Percentiles rank a stretch among this genome's conserved stretches.
These are phyloP conservation scores for Isotomurus palustris DNA, from an alignment of 2,888 invertebrate species.

Conservation along the genomic window DNA sequence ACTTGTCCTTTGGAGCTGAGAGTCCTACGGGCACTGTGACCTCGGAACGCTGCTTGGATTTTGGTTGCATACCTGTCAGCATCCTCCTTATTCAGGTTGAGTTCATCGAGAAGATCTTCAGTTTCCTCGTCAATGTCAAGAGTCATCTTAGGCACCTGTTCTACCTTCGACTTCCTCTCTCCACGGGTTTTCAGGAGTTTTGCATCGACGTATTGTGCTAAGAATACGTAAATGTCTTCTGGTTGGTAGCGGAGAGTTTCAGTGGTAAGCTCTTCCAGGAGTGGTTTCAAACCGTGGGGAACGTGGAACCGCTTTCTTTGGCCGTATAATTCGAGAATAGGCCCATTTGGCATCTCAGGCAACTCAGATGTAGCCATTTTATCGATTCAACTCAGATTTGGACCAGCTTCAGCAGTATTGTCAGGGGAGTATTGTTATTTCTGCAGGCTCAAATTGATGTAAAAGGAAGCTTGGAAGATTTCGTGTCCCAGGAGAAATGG, in stretches of 20 bases:
- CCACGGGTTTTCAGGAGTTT: constrained; percentile 23
- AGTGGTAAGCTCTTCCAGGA: constrained; percentile 43
- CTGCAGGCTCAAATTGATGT: not conserved
- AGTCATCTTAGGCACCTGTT: too few relatives aligned
- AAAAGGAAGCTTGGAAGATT: not conserved
- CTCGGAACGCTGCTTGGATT: constrained; percentile 26
- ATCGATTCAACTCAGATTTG: not conserved
- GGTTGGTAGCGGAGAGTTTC: constrained; percentile 40
- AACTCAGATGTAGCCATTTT: constrained; percentile 34
- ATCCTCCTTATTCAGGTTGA: constrained; percentile 20
- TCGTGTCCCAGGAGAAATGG: not conserved
- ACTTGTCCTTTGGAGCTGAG: constrained; percentile 15
- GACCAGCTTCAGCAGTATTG: not conserved
- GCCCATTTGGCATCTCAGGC: constrained; percentile 43
- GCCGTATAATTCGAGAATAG: constrained; percentile 42
- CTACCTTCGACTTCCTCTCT: constrained; percentile 11
- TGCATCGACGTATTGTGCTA: constrained; percentile 31
- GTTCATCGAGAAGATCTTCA: constrained; percentile 25
- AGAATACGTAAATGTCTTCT: constrained; percentile 37
- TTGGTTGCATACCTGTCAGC: constrained; percentile 24
- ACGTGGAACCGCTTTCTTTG: constrained; percentile 42
- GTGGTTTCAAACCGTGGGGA: constrained; percentile 38
- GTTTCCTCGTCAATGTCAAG: constrained; percentile 28
- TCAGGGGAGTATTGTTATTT: not conserved
- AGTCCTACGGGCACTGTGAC: constrained; percentile 21